Base-by-base conservation (phyloP, 2,797 vertebrate genomes). In the Philypnodon macrostomus region DNA sequence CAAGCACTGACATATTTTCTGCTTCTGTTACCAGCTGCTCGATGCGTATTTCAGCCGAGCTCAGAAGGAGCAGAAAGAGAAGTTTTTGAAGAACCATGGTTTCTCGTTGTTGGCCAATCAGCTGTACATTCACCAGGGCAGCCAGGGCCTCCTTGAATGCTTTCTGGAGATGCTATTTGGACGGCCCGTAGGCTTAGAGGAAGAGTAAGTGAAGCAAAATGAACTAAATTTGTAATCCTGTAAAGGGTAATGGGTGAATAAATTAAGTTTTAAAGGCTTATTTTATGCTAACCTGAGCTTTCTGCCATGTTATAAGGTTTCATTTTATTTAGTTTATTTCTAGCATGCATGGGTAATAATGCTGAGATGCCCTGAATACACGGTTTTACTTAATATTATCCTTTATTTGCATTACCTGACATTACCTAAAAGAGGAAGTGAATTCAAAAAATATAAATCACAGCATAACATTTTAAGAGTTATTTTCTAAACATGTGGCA, bases 51-150 rank as follows among this genome's bases (percentile, higher is more conserved):
- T 99, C 85, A 92, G 75, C 77, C 91, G 97, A 84, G 94, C 95
- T 50, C 88, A 87, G 29, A 98, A 96, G 47, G 97, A 98, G 63
- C 94, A 98, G 75, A 98, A 95, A 67, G 96, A 98, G 77, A 95
- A 91, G 58, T 99, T 99, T 69, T 80, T 98, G 78, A 98, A 96
- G 87, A 97, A 93, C 67, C 94, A 95, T 31, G 95, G 97, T 54
- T 98, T 98, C 85, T 96, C 95, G 2, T 90, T 98, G 67, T 84
- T 99, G 72, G 97, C 97, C 76, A 99, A 98, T 75, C 97, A 99
- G 79, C 81, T 99, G 16, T 98, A 96, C 84, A 91, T 96, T 63
- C 96, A 98, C 81, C 94, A 92, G 72, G 96, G 94, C 18, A 93
- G 92, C 75, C 94, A 91, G 56, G 92, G 94, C 14, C 87, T 98